A percentile compares a stretch with the other conserved stretches of the same genome.
phyloP scores from a whole-genome alignment of 2,797 vertebrate species.

The Microcaecilia unicolor region DNA sequence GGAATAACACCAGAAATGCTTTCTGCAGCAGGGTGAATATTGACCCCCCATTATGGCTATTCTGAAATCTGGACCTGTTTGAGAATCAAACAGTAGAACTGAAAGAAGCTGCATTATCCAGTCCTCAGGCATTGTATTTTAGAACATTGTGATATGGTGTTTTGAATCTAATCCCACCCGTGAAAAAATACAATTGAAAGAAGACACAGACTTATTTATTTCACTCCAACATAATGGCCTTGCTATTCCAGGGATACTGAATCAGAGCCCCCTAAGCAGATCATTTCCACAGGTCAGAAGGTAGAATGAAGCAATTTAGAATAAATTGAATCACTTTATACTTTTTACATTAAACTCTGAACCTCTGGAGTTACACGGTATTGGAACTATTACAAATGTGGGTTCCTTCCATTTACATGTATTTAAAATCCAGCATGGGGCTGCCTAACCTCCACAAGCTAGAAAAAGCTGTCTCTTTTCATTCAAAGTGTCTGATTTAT shows the following conservation, averaged over 20 bases:
- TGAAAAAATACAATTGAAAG: too few species aligned
- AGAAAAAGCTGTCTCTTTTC: too few species aligned
- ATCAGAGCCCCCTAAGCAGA: conserved; percentile 1
- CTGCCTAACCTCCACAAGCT: neutral
- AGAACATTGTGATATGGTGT: neutral
- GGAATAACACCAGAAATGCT: too few species aligned
- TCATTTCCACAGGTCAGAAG: conserved; percentile 9
- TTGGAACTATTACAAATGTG: neutral
- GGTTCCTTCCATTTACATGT: conserved; percentile 6
- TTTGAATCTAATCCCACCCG: neutral
- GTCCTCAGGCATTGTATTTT: too few species aligned
- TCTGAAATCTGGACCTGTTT: too few species aligned
- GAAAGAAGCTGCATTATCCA: too few species aligned
- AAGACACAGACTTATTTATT: too few species aligned
- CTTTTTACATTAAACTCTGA: conserved; percentile 37
- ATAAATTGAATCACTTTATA: conserved; percentile 19
- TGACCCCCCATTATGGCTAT: too few species aligned
- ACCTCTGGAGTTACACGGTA: conserved; percentile 1
- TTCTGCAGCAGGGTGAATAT: too few species aligned
- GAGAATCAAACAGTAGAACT: too few species aligned
- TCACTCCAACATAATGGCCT: too few species aligned
- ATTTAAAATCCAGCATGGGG: conserved; percentile 4
- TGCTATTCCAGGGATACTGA: neutral
- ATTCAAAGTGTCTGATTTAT: too few species aligned
- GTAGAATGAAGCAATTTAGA: conserved; percentile 39